A percentile compares a stretch with the other conserved stretches of the same genome.
Evolutionary conservation across 2,888 invertebrate genomes (phyloP).

Genomic region (Rhodophaea formosa): DNA sequence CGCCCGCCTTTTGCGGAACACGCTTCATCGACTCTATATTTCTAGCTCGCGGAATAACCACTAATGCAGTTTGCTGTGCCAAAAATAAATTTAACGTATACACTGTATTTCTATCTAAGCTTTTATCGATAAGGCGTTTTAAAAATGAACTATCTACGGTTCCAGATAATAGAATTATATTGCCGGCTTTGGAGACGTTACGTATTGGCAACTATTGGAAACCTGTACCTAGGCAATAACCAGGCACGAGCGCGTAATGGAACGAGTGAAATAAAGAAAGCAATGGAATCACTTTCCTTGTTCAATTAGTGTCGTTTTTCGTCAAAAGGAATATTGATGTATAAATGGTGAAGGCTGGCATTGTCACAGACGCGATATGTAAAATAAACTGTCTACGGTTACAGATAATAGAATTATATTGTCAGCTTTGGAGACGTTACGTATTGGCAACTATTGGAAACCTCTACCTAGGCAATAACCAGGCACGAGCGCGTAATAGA

Average conservation of each 20-base stretch:
- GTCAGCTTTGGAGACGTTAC: neutral
- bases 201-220: neutral
- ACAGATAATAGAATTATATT: neutral
- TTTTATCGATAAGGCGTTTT: neutral
- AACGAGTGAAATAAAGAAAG: conserved; percentile 30
- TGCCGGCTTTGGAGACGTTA: neutral
- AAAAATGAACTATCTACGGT: neutral
- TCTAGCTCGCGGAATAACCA: conserved; percentile 18
- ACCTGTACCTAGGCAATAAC: neutral
- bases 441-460: neutral
- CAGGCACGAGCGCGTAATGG: conserved; percentile 17
- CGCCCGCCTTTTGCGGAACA: conserved; percentile 16
- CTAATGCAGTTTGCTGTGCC: conserved; percentile 18
- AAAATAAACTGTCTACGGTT: neutral
- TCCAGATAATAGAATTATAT: neutral
- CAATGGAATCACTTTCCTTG: conserved; percentile 36
- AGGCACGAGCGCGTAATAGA: conserved; percentile 21
- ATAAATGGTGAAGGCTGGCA: conserved; percentile 63
- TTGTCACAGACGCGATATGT: conserved; percentile 71
- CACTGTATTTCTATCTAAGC: neutral
- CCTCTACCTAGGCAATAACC: neutral
- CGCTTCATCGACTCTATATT: conserved; percentile 18
- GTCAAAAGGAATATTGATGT: conserved; percentile 67
- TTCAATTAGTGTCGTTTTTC: conserved; percentile 62
- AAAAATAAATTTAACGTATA: conserved; percentile 21